These are phyloP conservation scores for Notolepis coatsorum DNA, from an alignment of 2,797 vertebrate species.

Conservation along the genomic window DNA sequence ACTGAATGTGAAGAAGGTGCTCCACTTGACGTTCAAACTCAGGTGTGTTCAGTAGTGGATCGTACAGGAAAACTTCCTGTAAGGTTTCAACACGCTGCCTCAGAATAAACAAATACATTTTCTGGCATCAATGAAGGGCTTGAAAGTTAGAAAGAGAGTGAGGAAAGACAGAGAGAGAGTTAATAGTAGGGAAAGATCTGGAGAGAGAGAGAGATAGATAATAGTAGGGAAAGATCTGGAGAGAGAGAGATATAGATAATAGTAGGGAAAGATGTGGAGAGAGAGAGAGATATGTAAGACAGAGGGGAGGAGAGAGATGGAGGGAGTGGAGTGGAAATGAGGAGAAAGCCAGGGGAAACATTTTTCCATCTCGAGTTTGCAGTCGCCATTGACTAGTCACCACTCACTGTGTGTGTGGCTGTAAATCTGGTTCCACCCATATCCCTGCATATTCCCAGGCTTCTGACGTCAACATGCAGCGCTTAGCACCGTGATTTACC, in stretches of 20 bases:
- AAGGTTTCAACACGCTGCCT: too few species aligned
- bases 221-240: slow-evolving; percentile 53
- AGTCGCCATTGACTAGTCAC: slow-evolving; percentile 32
- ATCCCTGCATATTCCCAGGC: slow-evolving; percentile 31
- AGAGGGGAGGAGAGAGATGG: not conserved
- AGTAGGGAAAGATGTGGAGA: not conserved
- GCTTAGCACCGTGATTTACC: slow-evolving; percentile 23
- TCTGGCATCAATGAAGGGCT: too few species aligned
- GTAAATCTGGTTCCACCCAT: slow-evolving; percentile 29
- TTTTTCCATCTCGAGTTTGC: slow-evolving; percentile 36
- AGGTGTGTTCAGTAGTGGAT: too few species aligned
- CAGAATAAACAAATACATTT: too few species aligned
- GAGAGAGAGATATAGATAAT: slow-evolving; percentile 61
- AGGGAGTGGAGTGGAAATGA: not conserved
- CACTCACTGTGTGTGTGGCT: slow-evolving; percentile 20
- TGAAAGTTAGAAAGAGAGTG: slow-evolving; percentile 11
- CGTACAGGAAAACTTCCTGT: too few species aligned
- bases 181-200: not conserved
- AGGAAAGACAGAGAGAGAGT: slow-evolving; percentile 34
- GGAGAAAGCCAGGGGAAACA: slow-evolving; percentile 24
- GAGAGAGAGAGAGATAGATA: slow-evolving; percentile 38
- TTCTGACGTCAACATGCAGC: slow-evolving; percentile 31
- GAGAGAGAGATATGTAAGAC: too few species aligned
- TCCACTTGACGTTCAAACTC: too few species aligned
- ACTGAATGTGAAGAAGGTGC: too few species aligned